Conservation (phyloP, 2,888 invertebrate genomes). For the Volucella inanis region DNA sequence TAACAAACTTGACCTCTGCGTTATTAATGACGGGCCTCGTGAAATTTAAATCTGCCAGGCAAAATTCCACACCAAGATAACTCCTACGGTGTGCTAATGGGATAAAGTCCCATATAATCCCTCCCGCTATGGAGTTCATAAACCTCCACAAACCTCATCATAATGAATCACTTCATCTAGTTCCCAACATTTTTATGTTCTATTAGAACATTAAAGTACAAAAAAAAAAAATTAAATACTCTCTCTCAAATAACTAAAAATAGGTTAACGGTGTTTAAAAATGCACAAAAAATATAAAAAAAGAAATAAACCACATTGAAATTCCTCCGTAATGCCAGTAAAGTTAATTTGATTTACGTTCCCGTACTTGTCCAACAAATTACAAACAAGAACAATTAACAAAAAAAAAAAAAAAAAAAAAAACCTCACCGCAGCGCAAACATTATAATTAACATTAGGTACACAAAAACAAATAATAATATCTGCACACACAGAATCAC, state of each 20-base stretch:
- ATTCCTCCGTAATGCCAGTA: too few relatives aligned
- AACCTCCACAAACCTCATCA: not conserved
- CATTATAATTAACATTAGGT: slow-evolving; percentile 44
- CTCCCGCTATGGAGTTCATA: too few relatives aligned
- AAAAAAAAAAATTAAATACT: slow-evolving; percentile 1
- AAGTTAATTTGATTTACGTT: not conserved
- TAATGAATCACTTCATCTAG: not conserved
- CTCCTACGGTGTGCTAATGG: too few relatives aligned
- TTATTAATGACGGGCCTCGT: too few relatives aligned
- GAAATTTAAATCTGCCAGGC: too few relatives aligned
- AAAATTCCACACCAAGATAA: too few relatives aligned
- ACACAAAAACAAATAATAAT: not conserved
- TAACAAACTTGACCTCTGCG: too few relatives aligned
- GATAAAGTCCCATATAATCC: too few relatives aligned
- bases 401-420: slow-evolving; percentile 19
- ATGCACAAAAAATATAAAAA: not conserved
- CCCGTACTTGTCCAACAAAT: not conserved
- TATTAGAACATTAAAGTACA: not conserved
- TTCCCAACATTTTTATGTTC: not conserved
- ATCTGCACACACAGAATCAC: not conserved
- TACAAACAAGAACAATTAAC: slow-evolving; percentile 7
- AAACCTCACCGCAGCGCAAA: slow-evolving; percentile 6
- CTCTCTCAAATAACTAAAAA: not conserved
- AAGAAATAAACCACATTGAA: not conserved
- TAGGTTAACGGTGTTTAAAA: slow-evolving; percentile 16